Evolutionary conservation across 1,140 invertebrate species (phyloP), one percentile per base, ranked within the genome.

Genomic region (Vanessa atalanta): DNA sequence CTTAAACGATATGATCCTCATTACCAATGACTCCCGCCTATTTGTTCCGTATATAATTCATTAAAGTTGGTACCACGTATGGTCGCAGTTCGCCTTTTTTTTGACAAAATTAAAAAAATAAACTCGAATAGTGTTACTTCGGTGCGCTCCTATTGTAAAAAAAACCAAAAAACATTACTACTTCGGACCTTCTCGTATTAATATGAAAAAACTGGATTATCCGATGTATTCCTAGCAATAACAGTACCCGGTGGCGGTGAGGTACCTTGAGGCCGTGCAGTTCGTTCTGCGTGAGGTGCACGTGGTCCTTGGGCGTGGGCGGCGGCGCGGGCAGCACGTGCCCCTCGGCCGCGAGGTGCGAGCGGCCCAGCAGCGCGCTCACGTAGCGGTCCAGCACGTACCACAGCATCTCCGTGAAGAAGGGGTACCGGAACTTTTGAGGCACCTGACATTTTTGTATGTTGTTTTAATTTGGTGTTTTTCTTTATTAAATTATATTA

Each of bases 351-450:
- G 85, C 72, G n/a, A 93, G 85, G 90, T 98, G 97, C 47, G 95
- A 96, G 73, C 96, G 95, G 0, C 98, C 98, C 43, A 98, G 93
- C 15, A 99, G 91, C 63, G 97, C 97, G 80, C 96, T 95, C 5
- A 99, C 97, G 90, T 99, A 99, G 48, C 97, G 94, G 82, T 98
- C 98, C 50, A 99, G 92, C 3, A 99, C 98, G 92, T 99, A 99
- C 98, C 98, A 99, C 26, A 99, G 93, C 96, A 99, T 99, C 94
- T 99, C 98, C 7, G 97, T 98, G 90, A 98, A 99, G 92, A 99
- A 99, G 15, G 98, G 98, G 91, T 99, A 99, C 0, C 98, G 95
- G 93, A 99, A 99, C 93, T 99, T 99, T 80, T 98, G 96, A 3
- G 98, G 98, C 47, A 99, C 97, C 96, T 97, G 88, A 14, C 73